Base-by-base conservation (phyloP, 2,888 invertebrate genomes). In the Galerucella calmariensis region DNA sequence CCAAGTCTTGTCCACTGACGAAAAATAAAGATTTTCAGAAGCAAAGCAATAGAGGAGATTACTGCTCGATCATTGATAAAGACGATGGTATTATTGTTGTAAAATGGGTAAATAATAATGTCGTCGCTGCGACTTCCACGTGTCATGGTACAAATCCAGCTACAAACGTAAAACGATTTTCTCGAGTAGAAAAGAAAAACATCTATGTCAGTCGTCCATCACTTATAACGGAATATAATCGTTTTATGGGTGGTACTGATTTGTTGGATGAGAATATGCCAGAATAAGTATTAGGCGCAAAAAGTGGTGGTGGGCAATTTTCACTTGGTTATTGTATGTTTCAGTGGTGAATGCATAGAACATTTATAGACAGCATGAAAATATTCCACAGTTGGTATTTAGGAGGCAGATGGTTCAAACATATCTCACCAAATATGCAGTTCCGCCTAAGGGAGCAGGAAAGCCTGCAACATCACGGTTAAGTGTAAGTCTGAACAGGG, bases 21-120 rank as follows among this genome's bases (percentile, higher is more conserved):
- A 35, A 63, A 56, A 74, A 76, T 65, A 14, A 53, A 59, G 67
- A 48, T 61, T 24, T 71, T 12, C 14, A 27, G 63, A 73, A 76
- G 61, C 16, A 70, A 27, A 58, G 63, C 16, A 69, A 61, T 11
- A 65, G 71, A 65, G 66, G 74, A 9, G 67, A 61, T 14, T 69
- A 65, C 56, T n/a, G 8, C 44, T 77, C 73, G 3, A 59, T 46
- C 1, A 53, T 74, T 12, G 74, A 79, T 62, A 75, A 63, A 56
- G 71, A 74, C 16, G 63, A 73, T 69, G 77, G 73, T n/a, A 73
- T 78, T 44, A 72, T 80, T 72, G 58, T 81, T 69, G 69, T 77
- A 12, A 77, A 74, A 70, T 82, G 77, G 79, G 20, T 76, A 10
- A 80, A 82, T 73, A 81, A 81, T 72, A 77, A 75, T 48, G 48